Conservation (phyloP, 2,797 vertebrate genomes). For the Centropyge bicolor region DNA sequence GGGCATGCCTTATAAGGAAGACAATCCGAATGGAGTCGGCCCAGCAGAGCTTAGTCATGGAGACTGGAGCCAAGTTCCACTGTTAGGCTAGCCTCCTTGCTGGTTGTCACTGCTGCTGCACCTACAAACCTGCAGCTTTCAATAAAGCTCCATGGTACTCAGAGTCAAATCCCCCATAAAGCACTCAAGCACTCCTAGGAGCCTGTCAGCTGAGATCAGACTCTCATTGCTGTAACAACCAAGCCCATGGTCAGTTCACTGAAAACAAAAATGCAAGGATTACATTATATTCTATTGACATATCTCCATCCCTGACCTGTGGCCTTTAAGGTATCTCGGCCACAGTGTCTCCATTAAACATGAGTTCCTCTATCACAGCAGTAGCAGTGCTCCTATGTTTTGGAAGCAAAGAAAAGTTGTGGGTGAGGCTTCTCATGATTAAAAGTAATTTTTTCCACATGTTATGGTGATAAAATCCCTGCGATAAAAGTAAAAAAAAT, state of each 20-base stretch:
- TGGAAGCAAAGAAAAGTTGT: conserved; percentile 19
- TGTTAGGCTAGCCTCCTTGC: conserved; percentile 44
- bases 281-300: conserved; percentile 10
- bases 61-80: conserved; percentile 76
- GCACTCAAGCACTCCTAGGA: background rate
- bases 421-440: conserved; percentile 10
- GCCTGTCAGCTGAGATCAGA: conserved; percentile 17
- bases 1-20: conserved; percentile 84
- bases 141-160: conserved; percentile 14
- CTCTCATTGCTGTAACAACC: conserved; percentile 21
- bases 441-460: background rate
- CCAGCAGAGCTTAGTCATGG: conserved; percentile 75
- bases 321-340: background rate
- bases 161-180: conserved; percentile 38
- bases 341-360: conserved; percentile 14
- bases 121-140: conserved; percentile 51
- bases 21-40: conserved; percentile 69
- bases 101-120: conserved; percentile 64
- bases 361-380: background rate
- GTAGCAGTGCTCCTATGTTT: conserved; percentile 16
- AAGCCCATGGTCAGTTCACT: conserved; percentile 38
- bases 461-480: background rate
- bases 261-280: conserved; percentile 46
- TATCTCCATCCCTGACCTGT: conserved; percentile 13
- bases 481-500: conserved; percentile 12